These are phyloP conservation scores for Aromia moschata DNA, from an alignment of 2,888 invertebrate species.

Conservation along the genomic window DNA sequence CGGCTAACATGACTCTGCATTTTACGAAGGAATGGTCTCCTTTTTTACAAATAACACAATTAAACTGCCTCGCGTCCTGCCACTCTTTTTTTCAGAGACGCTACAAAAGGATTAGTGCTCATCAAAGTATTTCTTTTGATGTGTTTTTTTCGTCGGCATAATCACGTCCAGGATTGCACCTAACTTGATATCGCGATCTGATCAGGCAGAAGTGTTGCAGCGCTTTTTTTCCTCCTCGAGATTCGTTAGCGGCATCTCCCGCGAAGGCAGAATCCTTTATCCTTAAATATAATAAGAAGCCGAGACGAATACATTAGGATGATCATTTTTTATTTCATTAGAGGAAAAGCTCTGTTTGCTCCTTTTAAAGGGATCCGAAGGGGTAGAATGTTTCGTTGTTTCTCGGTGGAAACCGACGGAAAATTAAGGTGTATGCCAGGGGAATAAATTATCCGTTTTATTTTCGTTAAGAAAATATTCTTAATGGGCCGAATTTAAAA, in stretches of 20 bases:
- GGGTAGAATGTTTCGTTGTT: conserved; percentile 20
- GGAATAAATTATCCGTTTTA: conserved; percentile 17
- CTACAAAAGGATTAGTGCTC: conserved; percentile 15
- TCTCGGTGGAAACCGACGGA: not conserved
- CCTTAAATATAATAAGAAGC: conserved; percentile 30
- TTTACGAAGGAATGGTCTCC: not conserved
- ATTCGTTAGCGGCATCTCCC: conserved; percentile 7
- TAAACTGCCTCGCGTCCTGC: not conserved
- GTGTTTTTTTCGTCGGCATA: conserved; percentile 30
- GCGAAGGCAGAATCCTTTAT: too few relatives aligned
- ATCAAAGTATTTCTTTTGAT: conserved; percentile 27
- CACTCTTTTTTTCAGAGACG: conserved; percentile 1
- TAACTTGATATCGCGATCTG: conserved; percentile 29
- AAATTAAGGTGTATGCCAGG: conserved; percentile 10
- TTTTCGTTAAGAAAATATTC: conserved; percentile 5
- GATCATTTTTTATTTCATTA: conserved; percentile 45
- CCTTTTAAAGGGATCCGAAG: conserved; percentile 30
- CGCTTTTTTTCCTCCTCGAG: conserved; percentile 31
- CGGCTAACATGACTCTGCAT: too few relatives aligned
- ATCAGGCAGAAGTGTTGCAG: conserved; percentile 32
- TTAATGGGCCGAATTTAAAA: conserved; percentile 2
- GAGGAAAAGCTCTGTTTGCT: conserved; percentile 33
- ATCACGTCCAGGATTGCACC: conserved; percentile 32
- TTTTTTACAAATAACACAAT: conserved; percentile 4
- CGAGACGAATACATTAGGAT: conserved; percentile 39